A percentile compares a stretch with the other conserved stretches of the same genome.
Conservation (phyloP, 2,888 invertebrate genomes). For the Nephrocerus scutellatus region DNA sequence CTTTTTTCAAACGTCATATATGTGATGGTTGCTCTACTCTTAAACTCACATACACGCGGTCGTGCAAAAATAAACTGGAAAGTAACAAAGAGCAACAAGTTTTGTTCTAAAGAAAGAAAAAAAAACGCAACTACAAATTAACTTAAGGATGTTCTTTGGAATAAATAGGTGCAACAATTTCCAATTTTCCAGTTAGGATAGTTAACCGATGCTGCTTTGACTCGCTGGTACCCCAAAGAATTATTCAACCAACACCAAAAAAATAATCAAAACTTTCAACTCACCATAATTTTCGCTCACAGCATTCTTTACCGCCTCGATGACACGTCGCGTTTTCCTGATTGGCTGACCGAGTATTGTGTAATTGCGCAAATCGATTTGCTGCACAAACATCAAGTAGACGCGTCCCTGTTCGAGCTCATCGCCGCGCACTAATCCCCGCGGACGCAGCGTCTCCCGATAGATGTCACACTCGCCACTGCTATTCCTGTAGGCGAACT, state of each 20-base stretch:
- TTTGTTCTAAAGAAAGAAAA: no score
- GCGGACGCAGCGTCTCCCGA: conserved; percentile 40
- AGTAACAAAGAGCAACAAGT: no score
- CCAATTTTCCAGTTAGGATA: no score
- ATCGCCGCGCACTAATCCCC: conserved; percentile 41
- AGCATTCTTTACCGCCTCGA: conserved; percentile 42
- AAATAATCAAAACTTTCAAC: conserved; percentile 28
- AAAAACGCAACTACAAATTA: no score
- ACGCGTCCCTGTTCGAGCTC: conserved; percentile 43
- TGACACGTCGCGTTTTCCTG: conserved; percentile 38
- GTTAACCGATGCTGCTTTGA: no score
- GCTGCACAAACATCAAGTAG: conserved; percentile 46
- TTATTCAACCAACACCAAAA: background rate
- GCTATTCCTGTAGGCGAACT: conserved; percentile 44
- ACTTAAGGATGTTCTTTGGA: no score
- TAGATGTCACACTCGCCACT: conserved; percentile 47
- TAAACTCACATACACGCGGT: no score
- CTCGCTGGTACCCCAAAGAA: no score
- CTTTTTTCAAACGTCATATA: no score
- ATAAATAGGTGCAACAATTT: no score
- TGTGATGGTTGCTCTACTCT: no score
- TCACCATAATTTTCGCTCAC: conserved; percentile 49
- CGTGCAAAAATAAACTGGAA: no score
- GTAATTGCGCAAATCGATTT: conserved; percentile 45
- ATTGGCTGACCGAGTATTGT: conserved; percentile 47